phyloP scores from a whole-genome alignment of 2,797 vertebrate species.

The Myotis daubentonii region DNA sequence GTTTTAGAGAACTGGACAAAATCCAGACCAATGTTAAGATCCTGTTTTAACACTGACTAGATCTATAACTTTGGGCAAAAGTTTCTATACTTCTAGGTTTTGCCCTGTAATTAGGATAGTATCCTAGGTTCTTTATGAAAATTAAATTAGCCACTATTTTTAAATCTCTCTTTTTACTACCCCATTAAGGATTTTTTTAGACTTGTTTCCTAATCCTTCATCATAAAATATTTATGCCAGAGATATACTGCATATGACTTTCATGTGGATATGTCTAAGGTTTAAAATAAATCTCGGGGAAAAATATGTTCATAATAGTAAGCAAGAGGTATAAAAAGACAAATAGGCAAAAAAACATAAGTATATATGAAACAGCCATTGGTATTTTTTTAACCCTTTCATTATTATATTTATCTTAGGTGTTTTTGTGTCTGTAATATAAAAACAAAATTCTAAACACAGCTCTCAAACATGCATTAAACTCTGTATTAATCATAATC shows the following conservation, averaged over 20 bases:
- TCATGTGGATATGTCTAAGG: not conserved
- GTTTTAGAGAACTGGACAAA: not conserved
- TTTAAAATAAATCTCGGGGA: not conserved
- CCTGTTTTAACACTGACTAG: not conserved
- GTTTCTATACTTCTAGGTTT: not conserved
- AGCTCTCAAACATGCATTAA: not conserved
- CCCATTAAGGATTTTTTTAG: too few relatives aligned
- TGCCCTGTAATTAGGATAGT: not conserved
- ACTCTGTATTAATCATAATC: not conserved
- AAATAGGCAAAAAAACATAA: not conserved
- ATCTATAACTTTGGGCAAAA: not conserved
- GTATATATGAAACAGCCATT: not conserved
- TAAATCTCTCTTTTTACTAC: too few relatives aligned
- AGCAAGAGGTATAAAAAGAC: not conserved
- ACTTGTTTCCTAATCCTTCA: too few relatives aligned
- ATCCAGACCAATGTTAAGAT: not conserved
- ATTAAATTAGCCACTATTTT: too few relatives aligned
- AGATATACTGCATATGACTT: not conserved
- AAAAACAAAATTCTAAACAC: not conserved
- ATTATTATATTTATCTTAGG: not conserved
- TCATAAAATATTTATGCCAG: too few relatives aligned
- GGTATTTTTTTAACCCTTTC: not conserved
- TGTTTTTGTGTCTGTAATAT: not conserved
- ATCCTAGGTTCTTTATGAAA: not conserved
- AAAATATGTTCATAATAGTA: not conserved